These are phyloP conservation scores for Remorina albescens DNA, from an alignment of 2,797 vertebrate genomes.

Conservation along the genomic window DNA sequence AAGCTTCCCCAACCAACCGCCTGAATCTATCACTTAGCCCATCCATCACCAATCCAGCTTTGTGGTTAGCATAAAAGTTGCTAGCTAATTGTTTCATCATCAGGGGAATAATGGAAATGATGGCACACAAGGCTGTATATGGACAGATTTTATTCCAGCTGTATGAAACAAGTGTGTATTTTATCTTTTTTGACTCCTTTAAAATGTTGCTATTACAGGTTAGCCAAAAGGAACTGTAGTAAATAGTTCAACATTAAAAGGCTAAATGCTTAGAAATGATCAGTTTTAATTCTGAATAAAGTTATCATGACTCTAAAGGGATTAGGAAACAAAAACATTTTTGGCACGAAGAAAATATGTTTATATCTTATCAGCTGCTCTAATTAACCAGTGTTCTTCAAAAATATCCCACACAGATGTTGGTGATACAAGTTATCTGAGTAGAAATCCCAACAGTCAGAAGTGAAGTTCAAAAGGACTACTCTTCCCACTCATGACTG, in stretches of 20 bases:
- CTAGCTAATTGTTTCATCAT: conserved; percentile 92
- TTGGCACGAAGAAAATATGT: conserved; percentile 56
- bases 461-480: conserved; percentile 34
- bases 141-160: conserved; percentile 29
- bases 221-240: conserved; percentile 40
- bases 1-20: conserved; percentile 71
- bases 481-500: conserved; percentile 31
- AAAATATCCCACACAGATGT: conserved; percentile 45
- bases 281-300: conserved; percentile 36
- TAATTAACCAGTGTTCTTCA: conserved; percentile 50
- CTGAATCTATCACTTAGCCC: conserved; percentile 79
- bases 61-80: conserved; percentile 86
- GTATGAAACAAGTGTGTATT: conserved; percentile 26
- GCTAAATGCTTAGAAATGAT: conserved; percentile 34
- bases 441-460: conserved; percentile 47
- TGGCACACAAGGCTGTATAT: conserved; percentile 66
- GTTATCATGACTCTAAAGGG: conserved; percentile 24
- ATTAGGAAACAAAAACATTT: conserved; percentile 41
- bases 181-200: neutral
- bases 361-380: conserved; percentile 56
- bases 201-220: conserved; percentile 1
- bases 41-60: conserved; percentile 82
- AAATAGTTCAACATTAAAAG: conserved; percentile 45
- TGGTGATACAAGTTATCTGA: conserved; percentile 30
- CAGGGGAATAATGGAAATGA: conserved; percentile 86